Evolutionary conservation across 2,797 vertebrate species (phyloP).

Genomic region (Pantherophis vulpinus): DNA sequence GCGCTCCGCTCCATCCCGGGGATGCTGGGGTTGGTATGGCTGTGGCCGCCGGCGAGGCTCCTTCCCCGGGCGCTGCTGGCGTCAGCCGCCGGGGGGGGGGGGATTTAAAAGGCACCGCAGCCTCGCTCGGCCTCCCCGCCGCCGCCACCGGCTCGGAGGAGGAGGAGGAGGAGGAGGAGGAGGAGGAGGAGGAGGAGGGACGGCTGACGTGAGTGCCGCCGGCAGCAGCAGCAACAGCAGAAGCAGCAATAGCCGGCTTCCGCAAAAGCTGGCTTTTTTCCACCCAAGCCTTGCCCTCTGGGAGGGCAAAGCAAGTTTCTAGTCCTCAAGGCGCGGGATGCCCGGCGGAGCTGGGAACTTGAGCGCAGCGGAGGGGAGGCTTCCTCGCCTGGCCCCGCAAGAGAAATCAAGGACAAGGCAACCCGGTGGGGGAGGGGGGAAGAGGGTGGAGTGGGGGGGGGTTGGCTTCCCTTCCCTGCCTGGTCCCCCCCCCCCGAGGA

Average conservation of each 20-base stretch:
- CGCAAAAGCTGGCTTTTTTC: neutral
- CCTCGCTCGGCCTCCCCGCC: neutral
- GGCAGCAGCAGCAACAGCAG: too few species aligned
- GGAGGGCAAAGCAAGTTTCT: neutral
- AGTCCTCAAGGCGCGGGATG: neutral
- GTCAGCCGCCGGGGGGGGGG: neutral
- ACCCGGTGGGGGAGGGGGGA: too few species aligned
- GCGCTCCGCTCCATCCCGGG: neutral
- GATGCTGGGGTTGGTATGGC: neutral
- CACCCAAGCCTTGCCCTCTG: neutral
- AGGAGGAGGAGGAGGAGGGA: neutral
- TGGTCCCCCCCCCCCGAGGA: too few species aligned
- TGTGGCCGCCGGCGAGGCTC: neutral
- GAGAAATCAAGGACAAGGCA: neutral
- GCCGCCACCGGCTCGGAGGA: neutral
- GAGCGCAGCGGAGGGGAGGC: too few species aligned
- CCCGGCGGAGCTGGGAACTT: too few species aligned
- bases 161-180: neutral
- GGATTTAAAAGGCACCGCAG: neutral
- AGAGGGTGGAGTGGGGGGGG: too few species aligned
- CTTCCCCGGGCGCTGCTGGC: neutral
- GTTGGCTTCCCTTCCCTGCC: fast-evolving
- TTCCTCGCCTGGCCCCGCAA: too few species aligned
- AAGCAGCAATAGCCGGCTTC: neutral
- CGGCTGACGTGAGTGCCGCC: too few species aligned